These are phyloP conservation scores for Lithophane ornitopus DNA, from an alignment of 2,888 invertebrate species.

Conservation along the genomic window DNA sequence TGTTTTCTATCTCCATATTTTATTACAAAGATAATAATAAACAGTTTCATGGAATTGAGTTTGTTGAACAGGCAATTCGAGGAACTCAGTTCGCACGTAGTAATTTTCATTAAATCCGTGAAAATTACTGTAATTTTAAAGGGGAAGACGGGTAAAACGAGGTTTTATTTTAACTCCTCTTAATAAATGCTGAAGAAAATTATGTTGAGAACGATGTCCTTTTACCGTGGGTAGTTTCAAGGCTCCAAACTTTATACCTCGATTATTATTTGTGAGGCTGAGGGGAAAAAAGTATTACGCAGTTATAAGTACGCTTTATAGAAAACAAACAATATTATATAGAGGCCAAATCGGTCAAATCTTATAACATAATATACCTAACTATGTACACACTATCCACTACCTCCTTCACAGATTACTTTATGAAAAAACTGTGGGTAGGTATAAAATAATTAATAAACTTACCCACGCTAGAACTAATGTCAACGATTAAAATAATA, in stretches of 20 bases:
- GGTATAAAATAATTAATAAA: background rate
- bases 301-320: background rate
- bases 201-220: slow-evolving; percentile 9
- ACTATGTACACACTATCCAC: background rate
- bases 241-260: background rate
- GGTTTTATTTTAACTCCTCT: slow-evolving; percentile 46
- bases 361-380: background rate
- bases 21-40: slow-evolving; percentile 3
- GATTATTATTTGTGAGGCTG: background rate
- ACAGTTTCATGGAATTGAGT: slow-evolving; percentile 28
- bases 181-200: slow-evolving; percentile 45
- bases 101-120: slow-evolving; percentile 54
- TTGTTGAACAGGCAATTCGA: slow-evolving; percentile 37
- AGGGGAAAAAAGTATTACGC: background rate
- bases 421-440: background rate
- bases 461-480: background rate
- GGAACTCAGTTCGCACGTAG: slow-evolving; percentile 36
- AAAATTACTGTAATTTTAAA: slow-evolving; percentile 46
- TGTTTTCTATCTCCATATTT: background rate
- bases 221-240: slow-evolving; percentile 17
- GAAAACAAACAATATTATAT: background rate
- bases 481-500: too few relatives aligned
- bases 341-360: background rate
- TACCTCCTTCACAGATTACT: background rate
- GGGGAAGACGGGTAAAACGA: slow-evolving; percentile 7